Evolutionary conservation across 2,113 vertebrate genomes (phyloP).

Genomic region (Heloderma charlesbogerti): DNA sequence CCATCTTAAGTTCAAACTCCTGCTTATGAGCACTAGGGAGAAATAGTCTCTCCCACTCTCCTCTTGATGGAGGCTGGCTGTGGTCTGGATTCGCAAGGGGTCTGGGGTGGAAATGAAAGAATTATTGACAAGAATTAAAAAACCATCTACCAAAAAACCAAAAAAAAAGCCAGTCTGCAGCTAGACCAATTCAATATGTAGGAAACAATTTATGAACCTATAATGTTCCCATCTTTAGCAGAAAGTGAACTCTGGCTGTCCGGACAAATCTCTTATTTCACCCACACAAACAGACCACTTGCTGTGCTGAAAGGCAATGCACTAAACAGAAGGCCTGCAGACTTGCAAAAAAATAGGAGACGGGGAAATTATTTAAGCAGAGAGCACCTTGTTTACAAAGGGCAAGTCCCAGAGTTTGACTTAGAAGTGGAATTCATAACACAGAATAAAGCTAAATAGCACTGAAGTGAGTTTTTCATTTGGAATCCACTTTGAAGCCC

Average conservation of each 20-base stretch:
- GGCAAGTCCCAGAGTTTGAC: slow-evolving; percentile 76
- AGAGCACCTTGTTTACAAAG: slow-evolving; percentile 72
- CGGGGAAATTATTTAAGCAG: slow-evolving; percentile 64
- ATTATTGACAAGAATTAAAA: slow-evolving; percentile 79
- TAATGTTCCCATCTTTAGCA: slow-evolving; percentile 53
- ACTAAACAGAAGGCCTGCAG: slow-evolving; percentile 47
- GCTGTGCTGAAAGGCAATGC: slow-evolving; percentile 58
- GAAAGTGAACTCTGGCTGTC: neutral
- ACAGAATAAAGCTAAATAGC: slow-evolving; percentile 60
- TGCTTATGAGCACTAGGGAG: slow-evolving; percentile 42
- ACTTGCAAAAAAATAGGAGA: slow-evolving; percentile 53
- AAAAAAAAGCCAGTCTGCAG: slow-evolving; percentile 60
- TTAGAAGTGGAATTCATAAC: slow-evolving; percentile 79
- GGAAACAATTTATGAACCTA: slow-evolving; percentile 70
- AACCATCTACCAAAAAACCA: slow-evolving; percentile 40
- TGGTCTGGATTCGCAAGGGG: slow-evolving; percentile 35
- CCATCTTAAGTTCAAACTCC: slow-evolving; percentile 10
- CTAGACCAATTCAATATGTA: slow-evolving; percentile 77
- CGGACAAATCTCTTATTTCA: slow-evolving; percentile 77
- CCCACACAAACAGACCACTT: slow-evolving; percentile 3
- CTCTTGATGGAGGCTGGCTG: slow-evolving; percentile 37
- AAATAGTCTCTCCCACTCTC: slow-evolving; percentile 28
- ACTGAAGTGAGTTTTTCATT: slow-evolving; percentile 1
- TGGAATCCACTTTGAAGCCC: slow-evolving; percentile 1
- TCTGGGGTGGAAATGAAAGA: slow-evolving; percentile 55